Percentiles rank a stretch among this genome's conserved stretches.
Evolutionary conservation across 2,113 vertebrate genomes (phyloP).

Genomic region (Mirounga angustirostris): DNA sequence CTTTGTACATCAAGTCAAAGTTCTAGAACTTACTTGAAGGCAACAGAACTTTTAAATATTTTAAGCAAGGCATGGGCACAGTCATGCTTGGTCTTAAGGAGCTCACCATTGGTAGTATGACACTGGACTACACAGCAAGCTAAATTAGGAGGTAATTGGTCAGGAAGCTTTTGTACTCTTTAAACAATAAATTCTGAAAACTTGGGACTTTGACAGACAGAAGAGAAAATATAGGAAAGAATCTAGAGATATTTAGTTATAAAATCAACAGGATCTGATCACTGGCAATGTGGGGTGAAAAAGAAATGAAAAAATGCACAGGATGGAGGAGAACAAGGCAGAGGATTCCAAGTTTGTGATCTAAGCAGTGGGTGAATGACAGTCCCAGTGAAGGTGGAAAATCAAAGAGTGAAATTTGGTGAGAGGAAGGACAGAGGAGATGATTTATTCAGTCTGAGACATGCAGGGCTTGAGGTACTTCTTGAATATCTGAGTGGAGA

Average conservation of each 20-base stretch:
- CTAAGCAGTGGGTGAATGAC: neutral
- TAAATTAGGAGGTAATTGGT: neutral
- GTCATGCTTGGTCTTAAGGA: neutral
- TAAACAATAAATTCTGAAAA: slow-evolving; percentile 38
- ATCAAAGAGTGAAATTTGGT: neutral
- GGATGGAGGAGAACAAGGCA: neutral
- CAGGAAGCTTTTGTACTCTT: neutral
- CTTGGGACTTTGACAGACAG: neutral
- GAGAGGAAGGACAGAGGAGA: neutral
- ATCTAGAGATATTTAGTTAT: neutral
- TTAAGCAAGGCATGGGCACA: neutral
- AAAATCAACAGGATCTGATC: neutral
- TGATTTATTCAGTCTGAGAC: neutral
- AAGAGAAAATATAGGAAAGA: neutral
- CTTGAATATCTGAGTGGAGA: neutral
- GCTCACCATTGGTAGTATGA: neutral
- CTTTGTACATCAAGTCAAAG: neutral
- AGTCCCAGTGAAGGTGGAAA: neutral
- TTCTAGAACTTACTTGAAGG: neutral
- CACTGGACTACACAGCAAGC: neutral
- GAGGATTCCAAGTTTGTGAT: neutral
- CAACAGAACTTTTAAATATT: neutral
- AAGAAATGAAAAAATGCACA: neutral
- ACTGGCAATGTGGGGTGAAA: neutral
- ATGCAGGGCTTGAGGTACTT: neutral